Evolutionary conservation across 1,140 invertebrate species (phyloP), one percentile per base, ranked within the genome.

Genomic region (Medauroidea extradentata): DNA sequence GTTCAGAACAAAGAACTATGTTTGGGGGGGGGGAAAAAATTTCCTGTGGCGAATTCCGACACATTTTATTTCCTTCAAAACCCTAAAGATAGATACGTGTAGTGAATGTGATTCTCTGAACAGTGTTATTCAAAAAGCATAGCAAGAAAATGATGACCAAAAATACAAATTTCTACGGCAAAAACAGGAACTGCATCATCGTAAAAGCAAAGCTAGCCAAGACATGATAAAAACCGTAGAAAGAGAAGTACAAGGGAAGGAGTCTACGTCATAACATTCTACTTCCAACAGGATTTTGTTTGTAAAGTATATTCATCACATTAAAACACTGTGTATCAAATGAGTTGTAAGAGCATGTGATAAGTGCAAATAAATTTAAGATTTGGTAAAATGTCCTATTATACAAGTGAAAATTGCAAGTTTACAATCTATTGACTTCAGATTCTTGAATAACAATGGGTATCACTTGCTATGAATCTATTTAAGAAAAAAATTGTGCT

Each of bases 201-300:
- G 29, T 16, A 16, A 23, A 41, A 23, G 11, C 3, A 18, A 53
- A 16, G 52, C 52, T 9, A 9, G 52, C 7, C 8, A 53, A 24
- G 34, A 53, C 14, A 13, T 24, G 3, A 53, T 38, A 4, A 53
- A 16, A 14, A 2, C 18, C 9, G 34, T 23, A 38, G 23, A 9
- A 4, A 38, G 24, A 53, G n/a, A 13, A 38, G 34, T 11, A 53
- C 25, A 41, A 41, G 11, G n/a, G 7, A 53, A 38, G 23, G 34
- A 18, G 8, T 18, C 3, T 14, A 38, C 23, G 52, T 41, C 25
- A 60, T 60, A n/a, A 54, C 58, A 27, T 54, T 60, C 42, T 27
- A 55, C 18, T 21, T 55, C n/a, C 58, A 60, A 34, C 58, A 60
- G 27, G 25, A n/a, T 34, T 39, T 60, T n/a, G n/a, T n/a, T n/a